Evolutionary conservation across 37 sponge, comb jelly and placozoan genomes (phyloP).

Genomic region (Cliona cf. orientalis): DNA sequence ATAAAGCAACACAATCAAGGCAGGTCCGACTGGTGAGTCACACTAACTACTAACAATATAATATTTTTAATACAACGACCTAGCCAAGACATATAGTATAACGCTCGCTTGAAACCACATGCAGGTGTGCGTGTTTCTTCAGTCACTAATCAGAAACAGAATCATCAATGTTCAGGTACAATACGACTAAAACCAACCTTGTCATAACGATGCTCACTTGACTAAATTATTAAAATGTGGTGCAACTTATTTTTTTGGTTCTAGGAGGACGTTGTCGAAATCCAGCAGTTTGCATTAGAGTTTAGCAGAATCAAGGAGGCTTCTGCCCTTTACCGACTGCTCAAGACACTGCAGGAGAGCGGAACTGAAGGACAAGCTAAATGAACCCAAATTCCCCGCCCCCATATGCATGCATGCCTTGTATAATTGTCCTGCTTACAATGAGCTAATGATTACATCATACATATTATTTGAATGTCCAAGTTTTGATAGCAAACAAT

Average conservation of each 20-base stretch:
- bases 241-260: slow-evolving; percentile 19
- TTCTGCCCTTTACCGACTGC: slow-evolving; percentile 84
- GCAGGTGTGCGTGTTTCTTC: slow-evolving; percentile 96
- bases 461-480: too few species aligned
- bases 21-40: slow-evolving; percentile 85
- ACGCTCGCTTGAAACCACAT: background rate
- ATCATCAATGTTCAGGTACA: slow-evolving; percentile 87
- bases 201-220: too few species aligned
- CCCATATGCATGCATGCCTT: too few species aligned
- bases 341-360: slow-evolving; percentile 79
- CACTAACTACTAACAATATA: background rate
- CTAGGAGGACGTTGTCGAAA: slow-evolving; percentile 86
- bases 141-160: slow-evolving; percentile 95
- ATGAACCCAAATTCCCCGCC: too few species aligned
- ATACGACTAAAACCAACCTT: too few species aligned
- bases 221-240: too few species aligned
- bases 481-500: too few species aligned
- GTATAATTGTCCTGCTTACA: too few species aligned
- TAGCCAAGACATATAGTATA: background rate
- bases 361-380: slow-evolving; percentile 17
- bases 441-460: too few species aligned
- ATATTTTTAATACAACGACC: background rate
- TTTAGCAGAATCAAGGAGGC: slow-evolving; percentile 88
- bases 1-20: slow-evolving; percentile 85
- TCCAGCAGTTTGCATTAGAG: slow-evolving; percentile 90